Conservation (phyloP, 2,113 vertebrate species). For the Phocoena phocoena region DNA sequence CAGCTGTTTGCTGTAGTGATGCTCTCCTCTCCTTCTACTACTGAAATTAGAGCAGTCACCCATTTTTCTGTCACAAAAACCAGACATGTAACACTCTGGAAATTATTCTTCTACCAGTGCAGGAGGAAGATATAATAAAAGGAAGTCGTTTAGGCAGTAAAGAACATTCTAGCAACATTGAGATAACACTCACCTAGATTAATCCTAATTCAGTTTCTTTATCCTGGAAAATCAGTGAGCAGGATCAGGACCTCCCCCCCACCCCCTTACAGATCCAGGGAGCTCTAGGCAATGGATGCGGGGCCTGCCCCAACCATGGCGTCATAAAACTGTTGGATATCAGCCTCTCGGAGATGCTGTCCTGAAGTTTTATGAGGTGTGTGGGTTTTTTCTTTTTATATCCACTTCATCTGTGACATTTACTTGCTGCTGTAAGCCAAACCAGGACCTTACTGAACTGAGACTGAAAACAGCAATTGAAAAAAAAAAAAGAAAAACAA, state of each 20-base stretch:
- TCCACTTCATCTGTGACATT: background rate
- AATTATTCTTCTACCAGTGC: conserved; percentile 46
- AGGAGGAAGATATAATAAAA: conserved; percentile 52
- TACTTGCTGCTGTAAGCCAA: conserved; percentile 9
- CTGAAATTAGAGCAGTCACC: conserved; percentile 3
- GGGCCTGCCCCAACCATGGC: rapidly evolving
- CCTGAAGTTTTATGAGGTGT: background rate
- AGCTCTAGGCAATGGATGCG: background rate
- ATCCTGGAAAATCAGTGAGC: background rate
- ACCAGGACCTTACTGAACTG: background rate
- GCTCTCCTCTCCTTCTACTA: background rate
- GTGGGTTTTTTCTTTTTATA: conserved; percentile 31
- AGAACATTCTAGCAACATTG: background rate
- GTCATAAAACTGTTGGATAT: background rate
- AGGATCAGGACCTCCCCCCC: too few species aligned
- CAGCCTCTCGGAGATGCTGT: background rate
- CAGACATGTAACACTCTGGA: conserved; percentile 26
- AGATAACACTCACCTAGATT: background rate
- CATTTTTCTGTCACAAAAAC: conserved; percentile 49
- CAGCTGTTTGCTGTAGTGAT: background rate
- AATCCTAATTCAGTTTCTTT: background rate
- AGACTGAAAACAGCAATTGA: background rate
- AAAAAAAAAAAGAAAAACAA: background rate
- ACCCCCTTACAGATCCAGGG: background rate
- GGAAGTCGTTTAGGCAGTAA: background rate